Evolutionary conservation across 2,888 invertebrate genomes (phyloP), one percentile per base, ranked within the genome.

Genomic region (Andricus curvator): DNA sequence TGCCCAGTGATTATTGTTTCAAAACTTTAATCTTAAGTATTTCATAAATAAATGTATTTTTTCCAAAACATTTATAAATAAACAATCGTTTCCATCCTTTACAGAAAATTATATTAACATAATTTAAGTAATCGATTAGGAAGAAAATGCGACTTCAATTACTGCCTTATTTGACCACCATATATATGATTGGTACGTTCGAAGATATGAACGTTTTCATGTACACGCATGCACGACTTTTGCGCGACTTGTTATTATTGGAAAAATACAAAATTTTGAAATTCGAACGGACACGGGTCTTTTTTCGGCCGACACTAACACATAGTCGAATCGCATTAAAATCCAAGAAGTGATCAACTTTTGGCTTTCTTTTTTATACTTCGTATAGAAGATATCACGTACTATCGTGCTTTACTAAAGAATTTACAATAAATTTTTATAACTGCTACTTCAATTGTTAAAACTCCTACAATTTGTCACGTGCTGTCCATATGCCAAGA

Each of bases 241-340:
- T 74, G 29, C 56, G 74, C 22, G 37, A 74, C 44, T 68, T 68
- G 8, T 29, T 68, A 68, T 74, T 68, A 74, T 56, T 74, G 74
- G 74, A 74, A 74, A 74, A 74, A 74, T 74, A 74, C 74, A 74
- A 74, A 74, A 74, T 74, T 74, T 74, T 74, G 74, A 74, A 74
- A 74, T 60, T 74, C 74, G 74, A 74, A 74, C 33, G 33, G 74
- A 56, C 74, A 51, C 56, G 74, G 74, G 33, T 74, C 74, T 74
- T 60, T 74, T 74, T 33, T 74, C 22, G 56, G 74, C 51, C 74
- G 33, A 74, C 74, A 51, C 48, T 70, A 70, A 51, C 22, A 51
- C 48, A 74, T 56, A 74, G 51, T 74, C 56, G 22, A 74, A 74
- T 74, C 56, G 74, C 74, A 56, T 74, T 56, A 74, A 74, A 74